Base-by-base conservation (phyloP, 1,140 invertebrate genomes). In the Cryptotermes secundus region DNA sequence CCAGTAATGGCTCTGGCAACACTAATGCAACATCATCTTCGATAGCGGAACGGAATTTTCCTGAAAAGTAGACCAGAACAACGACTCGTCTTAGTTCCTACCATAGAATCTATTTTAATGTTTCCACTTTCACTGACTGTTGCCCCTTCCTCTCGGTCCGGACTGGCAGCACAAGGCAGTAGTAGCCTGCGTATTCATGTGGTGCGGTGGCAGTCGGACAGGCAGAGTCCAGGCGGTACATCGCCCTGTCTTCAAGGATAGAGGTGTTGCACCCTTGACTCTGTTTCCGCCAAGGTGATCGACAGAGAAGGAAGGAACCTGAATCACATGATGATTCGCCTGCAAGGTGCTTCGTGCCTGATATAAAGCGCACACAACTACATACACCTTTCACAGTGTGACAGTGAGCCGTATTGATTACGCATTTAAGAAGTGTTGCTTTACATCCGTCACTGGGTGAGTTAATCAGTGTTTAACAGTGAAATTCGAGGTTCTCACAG, bases 301-400 rank as follows among this genome's bases (percentile, higher is more conserved):
- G 59, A 72, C 59, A n/a, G 59, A 26, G n/a, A 31, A 31, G 59
- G 59, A 72, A n/a, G 59, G 59, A 72, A 26, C 12, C 59, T 72
- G 26, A 31, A 72, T 72, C 59, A 72, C 59, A 72, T 72, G 59
- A 72, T 72, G 59, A n/a, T 49, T 19, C 45, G 59, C n/a, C 14
- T 72, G 59, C 59, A 72, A 72, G 59, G 59, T 72, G 59, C n/a
- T n/a, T 72, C 7, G 59, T 26, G n/a, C 14, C 59, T 26, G 59
- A 26, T 72, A 72, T 72, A 72, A 72, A 72, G n/a, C n/a, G 26
- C 59, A 16, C 59, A 26, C 59, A 72, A 31, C n/a, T 31, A n/a
- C 26, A 72, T 10, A n/a, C 26, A 14, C 19, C 9, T 26, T 87
- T 88, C 88, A 72, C 31, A 72, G n/a, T 31, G 59, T 72, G 26